phyloP scores from a whole-genome alignment of 2,888 invertebrate genomes.

The Thelaira solivaga region DNA sequence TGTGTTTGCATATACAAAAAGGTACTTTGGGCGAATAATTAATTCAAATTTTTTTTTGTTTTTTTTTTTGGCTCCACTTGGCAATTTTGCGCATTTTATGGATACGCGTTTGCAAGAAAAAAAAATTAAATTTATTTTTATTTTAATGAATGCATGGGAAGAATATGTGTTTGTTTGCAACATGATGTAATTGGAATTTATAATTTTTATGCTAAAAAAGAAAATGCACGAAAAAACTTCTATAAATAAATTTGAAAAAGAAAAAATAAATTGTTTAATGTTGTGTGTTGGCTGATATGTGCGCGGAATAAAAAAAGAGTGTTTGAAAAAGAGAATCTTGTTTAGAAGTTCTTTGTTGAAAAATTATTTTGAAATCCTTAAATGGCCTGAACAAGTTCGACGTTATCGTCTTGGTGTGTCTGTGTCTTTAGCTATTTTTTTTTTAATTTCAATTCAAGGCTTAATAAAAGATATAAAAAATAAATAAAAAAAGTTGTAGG shows the following conservation, averaged over 20 bases:
- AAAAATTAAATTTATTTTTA: conserved; percentile 12
- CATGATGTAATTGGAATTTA: conserved; percentile 51
- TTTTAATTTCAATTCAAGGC: conserved; percentile 22
- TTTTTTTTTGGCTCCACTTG: not conserved
- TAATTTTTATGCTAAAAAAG: conserved; percentile 18
- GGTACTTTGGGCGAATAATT: conserved; percentile 36
- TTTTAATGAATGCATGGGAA: conserved; percentile 20
- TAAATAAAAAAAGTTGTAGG: conserved; percentile 51
- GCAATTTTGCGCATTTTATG: conserved; percentile 53
- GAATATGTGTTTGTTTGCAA: too few species aligned
- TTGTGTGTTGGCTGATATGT: not conserved
- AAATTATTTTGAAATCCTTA: conserved; percentile 28
- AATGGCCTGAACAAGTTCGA: conserved; percentile 42
- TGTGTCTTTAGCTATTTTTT: not conserved
- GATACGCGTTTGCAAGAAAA: conserved; percentile 48
- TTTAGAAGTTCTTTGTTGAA: conserved; percentile 22
- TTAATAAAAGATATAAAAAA: conserved; percentile 48
- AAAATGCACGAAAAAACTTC: not conserved
- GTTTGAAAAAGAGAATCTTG: conserved; percentile 38
- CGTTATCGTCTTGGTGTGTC: not conserved
- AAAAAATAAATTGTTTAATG: not conserved
- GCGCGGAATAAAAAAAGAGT: conserved; percentile 13
- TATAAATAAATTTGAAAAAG: conserved; percentile 36
- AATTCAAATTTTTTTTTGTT: conserved; percentile 15
- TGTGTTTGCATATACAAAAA: too few species aligned